phyloP scores from a whole-genome alignment of 2,888 invertebrate genomes.

The Tinea pellionella region DNA sequence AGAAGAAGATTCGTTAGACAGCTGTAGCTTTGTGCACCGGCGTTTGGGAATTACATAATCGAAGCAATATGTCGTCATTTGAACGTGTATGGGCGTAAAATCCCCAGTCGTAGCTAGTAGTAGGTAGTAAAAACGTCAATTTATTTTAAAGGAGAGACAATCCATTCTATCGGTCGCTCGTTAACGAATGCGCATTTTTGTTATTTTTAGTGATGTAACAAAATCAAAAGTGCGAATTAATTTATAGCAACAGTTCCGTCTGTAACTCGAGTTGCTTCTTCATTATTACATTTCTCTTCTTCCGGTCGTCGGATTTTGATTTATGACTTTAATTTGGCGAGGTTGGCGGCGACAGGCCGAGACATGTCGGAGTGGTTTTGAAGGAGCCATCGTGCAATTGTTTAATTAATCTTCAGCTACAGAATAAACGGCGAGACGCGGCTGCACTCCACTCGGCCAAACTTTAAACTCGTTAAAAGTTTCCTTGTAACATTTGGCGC shows the following conservation, averaged over 20 bases:
- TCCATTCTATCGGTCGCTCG: not conserved
- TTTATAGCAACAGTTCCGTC: not conserved
- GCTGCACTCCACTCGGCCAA: conserved; percentile 63
- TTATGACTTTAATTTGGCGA: conserved; percentile 68
- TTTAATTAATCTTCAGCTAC: conserved; percentile 67
- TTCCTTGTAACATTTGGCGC: conserved; percentile 67
- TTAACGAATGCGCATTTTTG: not conserved
- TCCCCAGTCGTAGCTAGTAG: not conserved
- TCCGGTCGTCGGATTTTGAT: conserved; percentile 62
- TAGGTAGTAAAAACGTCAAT: not conserved
- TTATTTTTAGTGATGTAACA: conserved; percentile 1
- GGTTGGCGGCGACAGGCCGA: conserved; percentile 66
- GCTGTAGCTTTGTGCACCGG: not conserved
- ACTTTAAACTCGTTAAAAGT: conserved; percentile 70
- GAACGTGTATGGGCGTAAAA: not conserved
- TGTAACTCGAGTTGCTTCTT: conserved; percentile 40
- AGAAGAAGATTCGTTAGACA: not conserved
- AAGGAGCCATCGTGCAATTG: conserved; percentile 67
- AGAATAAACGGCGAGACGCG: conserved; percentile 33
- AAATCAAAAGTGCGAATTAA: conserved; percentile 1
- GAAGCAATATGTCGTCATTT: not conserved
- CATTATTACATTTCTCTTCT: conserved; percentile 55
- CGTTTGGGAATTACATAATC: not conserved
- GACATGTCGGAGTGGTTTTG: conserved; percentile 68
- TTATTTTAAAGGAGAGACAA: conserved; percentile 10